Base-by-base conservation (phyloP, 2,797 vertebrate species). In the Micrastur ruficollis region DNA sequence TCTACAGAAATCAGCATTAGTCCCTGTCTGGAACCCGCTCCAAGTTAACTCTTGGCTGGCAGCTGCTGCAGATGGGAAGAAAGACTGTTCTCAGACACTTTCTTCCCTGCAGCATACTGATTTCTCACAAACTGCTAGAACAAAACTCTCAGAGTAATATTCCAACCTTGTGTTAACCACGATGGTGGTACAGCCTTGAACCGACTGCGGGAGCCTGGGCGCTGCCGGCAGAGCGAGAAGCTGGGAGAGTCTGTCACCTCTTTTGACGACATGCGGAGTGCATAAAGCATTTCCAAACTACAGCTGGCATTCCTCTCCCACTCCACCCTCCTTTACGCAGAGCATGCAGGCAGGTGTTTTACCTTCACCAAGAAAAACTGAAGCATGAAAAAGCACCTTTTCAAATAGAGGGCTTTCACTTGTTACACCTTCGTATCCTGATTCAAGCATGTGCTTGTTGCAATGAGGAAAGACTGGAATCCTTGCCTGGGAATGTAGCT, bases 141-240 rank as follows among this genome's bases (percentile, higher is more conserved):
- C 29, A 34, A 76, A 88, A 22, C 34, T 14, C 49, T n/a, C 27
- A 16, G 34, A 71, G 47, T 11, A 58, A 34, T 0, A 3, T 52
- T 63, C 40, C 40, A 63, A 19, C 22, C 26, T 59, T 22, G 25
- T 8, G 5, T 32, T 44, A 72, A 83, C 18, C 25, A 12, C 0
- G 1, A 7, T 20, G 29, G 14, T 40, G 29, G 18, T 32, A 58
- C 32, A 68, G 49, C 55, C 79, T 55, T 19, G 40, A n/a, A 66
- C 27, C 22, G 18, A 8, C 21, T 0, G 1, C 0, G 2, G 36
- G 68, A 66, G 53, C 29, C 2, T 19, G 31, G 36, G 89, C 21
- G 12, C 49, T 21, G 32, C 49, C 56, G 49, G 25, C 13, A 40
- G n/a, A 20, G 32, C 0, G 5, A 36, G 11, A 42, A 42, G 12